Evolutionary conservation across 1,140 invertebrate species (phyloP), one percentile per base, ranked within the genome.

Genomic region (Tetramorium alpestre): DNA sequence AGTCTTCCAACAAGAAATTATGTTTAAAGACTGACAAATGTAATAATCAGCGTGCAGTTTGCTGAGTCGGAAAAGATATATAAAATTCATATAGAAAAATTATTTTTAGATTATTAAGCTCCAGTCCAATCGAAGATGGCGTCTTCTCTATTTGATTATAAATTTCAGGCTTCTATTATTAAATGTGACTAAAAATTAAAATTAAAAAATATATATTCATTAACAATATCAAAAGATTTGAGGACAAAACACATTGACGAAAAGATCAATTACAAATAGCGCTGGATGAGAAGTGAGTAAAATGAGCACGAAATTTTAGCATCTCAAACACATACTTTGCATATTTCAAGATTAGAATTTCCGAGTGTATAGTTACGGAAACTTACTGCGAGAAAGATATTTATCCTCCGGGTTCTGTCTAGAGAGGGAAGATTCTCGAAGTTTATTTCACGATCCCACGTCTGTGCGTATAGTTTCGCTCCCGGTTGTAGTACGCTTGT

Each of bases 401-500:
- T 54, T 54, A 69, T 44, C n/a, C 22, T 33, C 13, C 38, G 11
- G 41, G 4, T 25, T 49, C 22, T n/a, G 16, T n/a, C 18, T 33
- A 41, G 33, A 69, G 47, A 33, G 5, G 13, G 60, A 67, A 80
- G 44, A 60, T 44, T 60, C 13, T 25, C 41, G 56, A 81, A 81
- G 33, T 81, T 81, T 13, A 33, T 67, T 25, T 69, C 49, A 33
- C 33, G 44, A 65, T n/a, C 25, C 58, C 18, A n/a, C 3, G 56
- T 4, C 28, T 28, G 16, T 47, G 51, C 51, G 41, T 33, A 78
- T 22, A 78, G 41, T 78, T 81, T 54, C 8, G 47, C 25, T 13
- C 47, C 28, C 28, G n/a, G 28, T 65, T 16, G 28, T 2, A 6
- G n/a, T 10, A 25, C 47, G 11, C 13, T 67, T 8, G 11, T 6